Conservation (phyloP, 2,888 invertebrate genomes). For the Hyposoter didymator region DNA sequence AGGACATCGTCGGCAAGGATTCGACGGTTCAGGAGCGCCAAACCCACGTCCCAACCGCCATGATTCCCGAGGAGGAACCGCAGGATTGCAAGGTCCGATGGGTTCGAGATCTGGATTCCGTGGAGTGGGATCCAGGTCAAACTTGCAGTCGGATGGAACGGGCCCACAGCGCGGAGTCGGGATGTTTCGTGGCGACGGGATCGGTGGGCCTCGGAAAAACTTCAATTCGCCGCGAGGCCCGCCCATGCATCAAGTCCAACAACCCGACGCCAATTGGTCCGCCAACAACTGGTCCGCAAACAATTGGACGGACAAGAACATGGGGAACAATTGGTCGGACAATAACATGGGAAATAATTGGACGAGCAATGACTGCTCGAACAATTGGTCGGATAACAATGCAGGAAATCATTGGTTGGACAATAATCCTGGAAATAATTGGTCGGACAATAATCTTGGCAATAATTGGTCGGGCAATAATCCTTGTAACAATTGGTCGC, state of each 20-base stretch:
- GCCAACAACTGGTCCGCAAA: slow-evolving; percentile 35
- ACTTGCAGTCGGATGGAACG: background rate
- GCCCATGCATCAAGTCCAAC: slow-evolving; percentile 53
- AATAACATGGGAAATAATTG: slow-evolving; percentile 22
- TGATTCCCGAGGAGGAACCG: background rate
- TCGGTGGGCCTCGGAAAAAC: slow-evolving; percentile 42
- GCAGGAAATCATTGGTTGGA: background rate
- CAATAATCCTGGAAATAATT: background rate
- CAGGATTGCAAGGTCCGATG: background rate
- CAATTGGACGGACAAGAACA: slow-evolving; percentile 26
- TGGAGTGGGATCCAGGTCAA: background rate
- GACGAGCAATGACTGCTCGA: background rate
- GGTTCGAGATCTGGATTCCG: slow-evolving; percentile 1
- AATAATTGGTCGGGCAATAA: slow-evolving; percentile 38
- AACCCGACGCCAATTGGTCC: slow-evolving; percentile 30
- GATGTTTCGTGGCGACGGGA: slow-evolving; percentile 4
- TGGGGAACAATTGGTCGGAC: slow-evolving; percentile 15
- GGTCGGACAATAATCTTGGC: background rate
- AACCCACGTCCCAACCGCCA: slow-evolving; percentile 41
- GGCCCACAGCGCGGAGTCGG: background rate
- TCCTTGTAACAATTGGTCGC: slow-evolving; percentile 32
- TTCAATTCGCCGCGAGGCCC: slow-evolving; percentile 66
- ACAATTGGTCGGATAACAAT: slow-evolving; percentile 15
- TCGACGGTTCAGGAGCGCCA: slow-evolving; percentile 61
- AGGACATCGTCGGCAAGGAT: slow-evolving; percentile 69